Evolutionary conservation across 1,140 invertebrate species (phyloP).

Genomic region (Leptinotarsa lineolata): DNA sequence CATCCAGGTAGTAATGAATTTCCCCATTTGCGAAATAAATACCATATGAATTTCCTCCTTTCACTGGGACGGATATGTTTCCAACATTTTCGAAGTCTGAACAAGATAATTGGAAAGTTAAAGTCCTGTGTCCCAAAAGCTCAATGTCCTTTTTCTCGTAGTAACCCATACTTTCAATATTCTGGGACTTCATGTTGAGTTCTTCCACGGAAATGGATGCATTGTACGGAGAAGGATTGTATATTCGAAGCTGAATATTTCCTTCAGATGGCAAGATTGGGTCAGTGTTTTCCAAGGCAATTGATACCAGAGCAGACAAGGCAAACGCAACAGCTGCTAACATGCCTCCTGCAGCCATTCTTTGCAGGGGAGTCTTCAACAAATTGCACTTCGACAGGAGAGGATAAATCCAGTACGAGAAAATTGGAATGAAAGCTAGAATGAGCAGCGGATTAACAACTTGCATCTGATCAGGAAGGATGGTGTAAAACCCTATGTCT

Average conservation of each 20-base stretch:
- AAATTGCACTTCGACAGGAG: conserved; percentile 60
- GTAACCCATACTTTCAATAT: background rate
- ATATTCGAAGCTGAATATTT: conserved; percentile 70
- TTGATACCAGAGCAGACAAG: conserved; percentile 69
- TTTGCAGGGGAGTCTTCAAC: conserved; percentile 72
- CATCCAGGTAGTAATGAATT: conserved; percentile 39
- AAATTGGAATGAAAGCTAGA: conserved; percentile 84
- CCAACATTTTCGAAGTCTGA: too few species aligned
- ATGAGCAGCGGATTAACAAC: conserved; percentile 87
- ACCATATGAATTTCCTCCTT: conserved; percentile 33
- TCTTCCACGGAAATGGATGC: background rate
- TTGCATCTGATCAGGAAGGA: conserved; percentile 87
- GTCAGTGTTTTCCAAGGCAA: conserved; percentile 65
- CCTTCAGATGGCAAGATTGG: conserved; percentile 64
- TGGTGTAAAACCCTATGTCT: conserved; percentile 65
- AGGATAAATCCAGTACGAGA: conserved; percentile 73
- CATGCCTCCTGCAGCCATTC: conserved; percentile 80
- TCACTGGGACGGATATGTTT: too few species aligned
- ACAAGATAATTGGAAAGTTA: too few species aligned
- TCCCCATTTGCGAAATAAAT: conserved; percentile 22
- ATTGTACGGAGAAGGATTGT: conserved; percentile 60
- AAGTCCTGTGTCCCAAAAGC: background rate
- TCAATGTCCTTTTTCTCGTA: background rate
- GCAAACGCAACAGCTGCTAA: conserved; percentile 83
- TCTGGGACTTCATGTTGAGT: background rate